Percentiles rank a stretch among this genome's conserved stretches.
These are phyloP conservation scores for Fundulus diaphanus DNA, from an alignment of 2,797 vertebrate species.

Conservation along the genomic window DNA sequence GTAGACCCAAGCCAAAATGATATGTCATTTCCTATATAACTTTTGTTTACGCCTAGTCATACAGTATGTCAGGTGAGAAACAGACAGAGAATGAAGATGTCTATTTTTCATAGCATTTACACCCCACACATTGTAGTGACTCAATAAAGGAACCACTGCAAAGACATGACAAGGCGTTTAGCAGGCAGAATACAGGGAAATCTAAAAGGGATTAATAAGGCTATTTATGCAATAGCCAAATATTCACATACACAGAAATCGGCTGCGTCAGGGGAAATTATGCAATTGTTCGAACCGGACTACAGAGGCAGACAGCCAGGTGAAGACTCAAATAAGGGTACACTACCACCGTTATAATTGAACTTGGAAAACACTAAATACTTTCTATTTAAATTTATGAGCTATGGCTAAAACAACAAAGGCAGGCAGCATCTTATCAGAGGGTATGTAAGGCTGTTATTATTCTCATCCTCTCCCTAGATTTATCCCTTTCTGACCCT, in stretches of 20 bases:
- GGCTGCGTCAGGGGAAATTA: slow-evolving; percentile 17
- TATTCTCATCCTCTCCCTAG: slow-evolving; percentile 6
- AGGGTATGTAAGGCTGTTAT: slow-evolving; percentile 27
- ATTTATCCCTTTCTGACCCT: slow-evolving; percentile 21
- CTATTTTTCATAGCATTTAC: background rate
- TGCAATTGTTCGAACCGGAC: slow-evolving; percentile 15
- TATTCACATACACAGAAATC: slow-evolving; percentile 3
- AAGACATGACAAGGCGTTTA: background rate
- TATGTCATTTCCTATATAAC: slow-evolving; percentile 17
- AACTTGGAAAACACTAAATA: slow-evolving; percentile 5
- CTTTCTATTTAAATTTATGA: slow-evolving; percentile 26
- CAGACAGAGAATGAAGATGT: slow-evolving; percentile 7
- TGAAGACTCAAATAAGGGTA: slow-evolving; percentile 12
- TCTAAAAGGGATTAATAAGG: slow-evolving; percentile 30
- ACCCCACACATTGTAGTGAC: slow-evolving; percentile 11
- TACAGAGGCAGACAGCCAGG: slow-evolving; percentile 20
- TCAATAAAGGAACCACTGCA: slow-evolving; percentile 7
- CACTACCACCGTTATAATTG: slow-evolving; percentile 14
- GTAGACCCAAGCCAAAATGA: slow-evolving; percentile 6
- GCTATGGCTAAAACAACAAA: slow-evolving; percentile 25
- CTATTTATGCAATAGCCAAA: slow-evolving; percentile 33
- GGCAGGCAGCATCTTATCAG: slow-evolving; percentile 9
- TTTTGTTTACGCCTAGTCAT: background rate
- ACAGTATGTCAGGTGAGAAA: background rate
- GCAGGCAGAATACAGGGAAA: slow-evolving; percentile 16